Base-by-base conservation (phyloP, 2,888 invertebrate species). In the Cephalotes varians region DNA sequence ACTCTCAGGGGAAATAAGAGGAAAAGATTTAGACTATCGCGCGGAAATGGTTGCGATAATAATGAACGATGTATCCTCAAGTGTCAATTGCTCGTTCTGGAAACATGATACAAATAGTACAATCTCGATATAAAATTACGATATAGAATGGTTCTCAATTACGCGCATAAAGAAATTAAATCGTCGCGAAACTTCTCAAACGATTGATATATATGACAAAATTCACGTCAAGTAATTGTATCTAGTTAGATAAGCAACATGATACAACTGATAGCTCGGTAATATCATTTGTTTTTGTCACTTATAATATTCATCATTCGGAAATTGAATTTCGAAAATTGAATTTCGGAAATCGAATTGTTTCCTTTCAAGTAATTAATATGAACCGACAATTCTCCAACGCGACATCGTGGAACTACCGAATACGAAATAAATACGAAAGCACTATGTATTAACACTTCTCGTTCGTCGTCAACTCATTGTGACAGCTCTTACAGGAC, bases 401-500 rank as follows among this genome's bases (percentile, higher is more conserved):
- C 21, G 28, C 6, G 12, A 9, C 9, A 31, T 76, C 37, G 9
- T 10, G 25, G 10, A 69, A 69, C 34, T 18, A 15, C 62, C 1
- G n/a, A 40, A 79, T 40, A 21, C n/a, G 7, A 56, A 21, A 47
- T 10, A 54, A 56, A 21, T 58, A 40, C 76, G 54, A 69, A 62
- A 47, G 80, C 60, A 65, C 65, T 54, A 73, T 72, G 77, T 82
- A 77, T 83, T 77, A 82, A 81, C 76, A 81, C 76, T 83, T 81
- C 74, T 86, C 83, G 51, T 81, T 62, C 44, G 12, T 81, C 82
- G 81, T 85, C 84, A 71, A 86, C 86, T 87, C 83, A 73, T 74
- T 73, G 85, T 85, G 86, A 86, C 80, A 69, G 86, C 86, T 86
- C 84, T 87, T 82, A 83, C 77, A 72, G 44, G 65, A 56, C 72